Percentiles rank a stretch among this genome's conserved stretches.
These are phyloP conservation scores for Drosophila quadrilineata DNA, from an alignment of 1,140 invertebrate genomes.

Conservation along the genomic window DNA sequence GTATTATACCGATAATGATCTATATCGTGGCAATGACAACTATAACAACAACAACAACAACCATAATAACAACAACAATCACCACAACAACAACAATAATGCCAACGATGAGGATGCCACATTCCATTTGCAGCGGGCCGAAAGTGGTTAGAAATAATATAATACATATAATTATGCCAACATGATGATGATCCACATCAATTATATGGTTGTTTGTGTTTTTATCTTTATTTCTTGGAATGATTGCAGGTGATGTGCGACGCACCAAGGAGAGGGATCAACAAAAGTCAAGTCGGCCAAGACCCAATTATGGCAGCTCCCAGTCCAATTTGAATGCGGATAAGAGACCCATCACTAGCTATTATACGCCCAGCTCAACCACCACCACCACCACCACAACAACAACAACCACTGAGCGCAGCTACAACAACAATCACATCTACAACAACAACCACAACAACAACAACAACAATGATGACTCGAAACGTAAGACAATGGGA, in stretches of 20 bases:
- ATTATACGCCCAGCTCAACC: conserved; percentile 71
- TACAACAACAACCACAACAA: conserved; percentile 41
- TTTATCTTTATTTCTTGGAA: not conserved
- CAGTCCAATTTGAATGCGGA: conserved; percentile 52
- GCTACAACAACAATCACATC: conserved; percentile 52
- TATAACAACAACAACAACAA: conserved; percentile 82
- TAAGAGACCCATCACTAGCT: conserved; percentile 72
- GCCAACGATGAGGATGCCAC: conserved; percentile 86
- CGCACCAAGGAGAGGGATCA: conserved; percentile 72
- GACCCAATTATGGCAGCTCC: conserved; percentile 54
- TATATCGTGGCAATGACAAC: conserved; percentile 87
- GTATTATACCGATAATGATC: conserved; percentile 90
- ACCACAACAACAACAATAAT: conserved; percentile 85
- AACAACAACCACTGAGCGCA: conserved; percentile 60
- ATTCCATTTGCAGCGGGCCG: conserved; percentile 88
- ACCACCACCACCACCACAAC: conserved; percentile 49
- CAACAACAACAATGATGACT: conserved; percentile 69
- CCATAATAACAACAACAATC: not conserved
- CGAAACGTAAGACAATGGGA: conserved; percentile 73
- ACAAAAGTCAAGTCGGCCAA: conserved; percentile 69
- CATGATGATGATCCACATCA: too few species aligned
- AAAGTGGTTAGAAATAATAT: conserved; percentile 84
- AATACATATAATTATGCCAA: too few species aligned
- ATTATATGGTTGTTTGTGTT: conserved; percentile 9
- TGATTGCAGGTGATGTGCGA: conserved; percentile 69